Evolutionary conservation across 2,888 invertebrate species (phyloP).

Genomic region (Eurytoma californica): DNA sequence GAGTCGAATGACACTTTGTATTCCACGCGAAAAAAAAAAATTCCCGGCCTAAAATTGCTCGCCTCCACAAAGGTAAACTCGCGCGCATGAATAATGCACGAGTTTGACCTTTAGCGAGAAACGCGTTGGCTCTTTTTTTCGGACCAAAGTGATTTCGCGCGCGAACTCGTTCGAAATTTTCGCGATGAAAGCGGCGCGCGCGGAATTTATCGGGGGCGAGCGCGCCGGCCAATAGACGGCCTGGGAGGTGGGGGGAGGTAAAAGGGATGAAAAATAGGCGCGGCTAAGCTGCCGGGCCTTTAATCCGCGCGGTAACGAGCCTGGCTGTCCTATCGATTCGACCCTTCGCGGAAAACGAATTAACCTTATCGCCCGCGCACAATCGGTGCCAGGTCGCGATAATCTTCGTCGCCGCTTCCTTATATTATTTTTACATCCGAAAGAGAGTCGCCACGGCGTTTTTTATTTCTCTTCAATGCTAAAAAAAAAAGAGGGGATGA

Average conservation of each 20-base stretch:
- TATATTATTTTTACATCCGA: constrained; percentile 4
- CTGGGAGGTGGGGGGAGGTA: no score
- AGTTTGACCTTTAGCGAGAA: constrained; percentile 12
- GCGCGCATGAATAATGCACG: constrained; percentile 10
- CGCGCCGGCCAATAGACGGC: no score
- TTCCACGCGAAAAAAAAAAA: no score
- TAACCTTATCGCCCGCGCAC: background rate
- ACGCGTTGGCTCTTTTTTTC: background rate
- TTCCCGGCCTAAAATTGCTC: background rate
- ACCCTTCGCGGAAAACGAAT: background rate
- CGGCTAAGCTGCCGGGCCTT: background rate
- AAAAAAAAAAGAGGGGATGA: background rate
- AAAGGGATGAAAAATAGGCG: no score
- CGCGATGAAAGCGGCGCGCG: no score
- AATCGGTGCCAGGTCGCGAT: background rate
- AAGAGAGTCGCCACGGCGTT: background rate
- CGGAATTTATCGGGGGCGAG: no score
- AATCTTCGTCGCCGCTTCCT: constrained; percentile 4
- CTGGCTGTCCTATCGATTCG: no score
- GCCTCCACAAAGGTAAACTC: background rate
- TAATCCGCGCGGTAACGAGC: background rate
- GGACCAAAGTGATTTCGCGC: constrained; percentile 10
- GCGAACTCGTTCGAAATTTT: background rate
- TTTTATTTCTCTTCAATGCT: background rate
- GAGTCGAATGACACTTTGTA: no score